Conservation (phyloP, 2,797 vertebrate genomes). For the Phrynocephalus vlangalii region DNA sequence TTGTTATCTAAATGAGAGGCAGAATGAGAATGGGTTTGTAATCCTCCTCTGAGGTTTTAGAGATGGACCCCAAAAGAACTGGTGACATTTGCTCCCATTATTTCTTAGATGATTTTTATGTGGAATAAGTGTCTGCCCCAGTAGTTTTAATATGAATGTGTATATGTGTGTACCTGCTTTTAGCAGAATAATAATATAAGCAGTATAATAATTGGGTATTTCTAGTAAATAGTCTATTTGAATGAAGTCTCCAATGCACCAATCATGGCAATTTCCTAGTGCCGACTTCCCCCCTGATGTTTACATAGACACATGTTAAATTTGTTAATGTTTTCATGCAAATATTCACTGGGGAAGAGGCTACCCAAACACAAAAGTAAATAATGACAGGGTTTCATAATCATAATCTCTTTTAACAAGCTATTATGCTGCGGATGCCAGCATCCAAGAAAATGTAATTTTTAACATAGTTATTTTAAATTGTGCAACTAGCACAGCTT, state of each 20-base stretch:
- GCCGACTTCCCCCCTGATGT: neutral
- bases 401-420: neutral
- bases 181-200: constrained; percentile 17
- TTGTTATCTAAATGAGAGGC: constrained; percentile 51
- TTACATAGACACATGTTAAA: neutral
- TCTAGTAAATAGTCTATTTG: constrained; percentile 33
- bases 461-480: neutral
- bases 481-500: neutral
- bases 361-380: neutral
- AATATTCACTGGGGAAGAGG: neutral
- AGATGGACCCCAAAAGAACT: neutral
- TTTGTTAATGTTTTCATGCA: neutral
- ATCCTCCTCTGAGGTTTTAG: constrained; percentile 39
- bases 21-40: constrained; percentile 42
- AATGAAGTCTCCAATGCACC: neutral
- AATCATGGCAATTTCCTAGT: constrained; percentile 3
- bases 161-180: neutral
- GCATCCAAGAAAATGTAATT: neutral
- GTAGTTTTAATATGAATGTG: constrained; percentile 9
- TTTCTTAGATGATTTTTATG: constrained; percentile 9
- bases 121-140: constrained; percentile 16
- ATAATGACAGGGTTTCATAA: neutral
- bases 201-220: neutral
- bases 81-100: neutral
- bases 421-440: neutral